phyloP scores from a whole-genome alignment of 2,888 invertebrate genomes.

The Lydus trimaculatus region DNA sequence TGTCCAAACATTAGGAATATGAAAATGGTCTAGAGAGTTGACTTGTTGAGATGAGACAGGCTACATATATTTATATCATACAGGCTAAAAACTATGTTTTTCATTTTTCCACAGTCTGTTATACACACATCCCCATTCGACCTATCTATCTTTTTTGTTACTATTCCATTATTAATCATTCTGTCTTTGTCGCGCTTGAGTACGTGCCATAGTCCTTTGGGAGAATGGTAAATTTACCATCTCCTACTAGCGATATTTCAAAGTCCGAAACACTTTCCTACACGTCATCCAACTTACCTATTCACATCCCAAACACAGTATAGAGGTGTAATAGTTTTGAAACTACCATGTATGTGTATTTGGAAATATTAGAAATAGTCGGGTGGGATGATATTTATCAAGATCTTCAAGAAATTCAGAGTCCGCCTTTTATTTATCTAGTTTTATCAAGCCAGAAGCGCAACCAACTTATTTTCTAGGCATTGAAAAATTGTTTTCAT shows the following conservation, averaged over 20 bases:
- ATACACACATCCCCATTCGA: constrained; percentile 40
- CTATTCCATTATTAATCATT: constrained; percentile 51
- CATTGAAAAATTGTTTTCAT: constrained; percentile 4
- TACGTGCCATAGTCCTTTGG: constrained; percentile 46
- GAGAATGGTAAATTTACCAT: constrained; percentile 57
- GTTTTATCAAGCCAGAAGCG: background rate
- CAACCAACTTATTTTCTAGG: background rate
- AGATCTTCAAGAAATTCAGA: background rate
- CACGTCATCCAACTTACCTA: constrained; percentile 26
- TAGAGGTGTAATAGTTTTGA: background rate
- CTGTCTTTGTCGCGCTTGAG: constrained; percentile 51
- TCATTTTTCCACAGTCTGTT: constrained; percentile 14
- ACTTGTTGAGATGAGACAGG: constrained; percentile 20
- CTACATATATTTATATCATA: background rate
- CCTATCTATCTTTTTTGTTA: constrained; percentile 48
- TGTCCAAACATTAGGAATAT: constrained; percentile 47
- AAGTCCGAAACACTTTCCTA: constrained; percentile 55
- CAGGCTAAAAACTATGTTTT: background rate
- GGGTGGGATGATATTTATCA: constrained; percentile 17
- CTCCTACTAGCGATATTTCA: constrained; percentile 56
- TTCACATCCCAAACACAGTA: constrained; percentile 8
- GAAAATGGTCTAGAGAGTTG: constrained; percentile 36
- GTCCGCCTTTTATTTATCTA: constrained; percentile 10
- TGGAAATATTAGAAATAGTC: constrained; percentile 17
- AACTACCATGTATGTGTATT: background rate